phyloP scores from a whole-genome alignment of 1,140 invertebrate genomes.

The Eupristina koningsbergeri region DNA sequence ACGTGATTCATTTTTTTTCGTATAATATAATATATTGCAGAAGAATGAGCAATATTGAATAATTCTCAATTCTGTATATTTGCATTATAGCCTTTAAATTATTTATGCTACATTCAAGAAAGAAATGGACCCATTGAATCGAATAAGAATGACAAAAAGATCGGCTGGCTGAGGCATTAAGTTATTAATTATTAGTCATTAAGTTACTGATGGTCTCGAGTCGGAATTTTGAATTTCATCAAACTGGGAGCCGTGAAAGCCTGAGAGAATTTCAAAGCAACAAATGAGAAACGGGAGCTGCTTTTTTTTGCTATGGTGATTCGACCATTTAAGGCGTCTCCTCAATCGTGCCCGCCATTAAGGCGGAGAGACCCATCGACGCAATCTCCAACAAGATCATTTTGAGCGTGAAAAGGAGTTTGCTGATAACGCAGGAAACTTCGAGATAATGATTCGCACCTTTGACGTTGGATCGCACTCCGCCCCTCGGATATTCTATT shows the following conservation, averaged over 20 bases:
- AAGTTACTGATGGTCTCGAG: background rate
- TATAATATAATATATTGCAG: no score
- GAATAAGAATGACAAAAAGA: background rate
- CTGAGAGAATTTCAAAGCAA: background rate
- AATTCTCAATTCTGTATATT: no score
- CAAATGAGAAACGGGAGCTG: background rate
- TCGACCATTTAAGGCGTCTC: background rate
- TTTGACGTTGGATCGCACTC: no score
- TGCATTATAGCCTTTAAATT: no score
- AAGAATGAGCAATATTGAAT: no score
- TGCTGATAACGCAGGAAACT: conserved; percentile 6
- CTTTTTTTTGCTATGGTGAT: background rate
- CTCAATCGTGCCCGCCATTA: background rate
- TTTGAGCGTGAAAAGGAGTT: background rate
- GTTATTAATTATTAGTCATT: no score
- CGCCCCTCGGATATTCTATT: no score
- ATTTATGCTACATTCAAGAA: background rate
- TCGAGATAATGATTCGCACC: background rate
- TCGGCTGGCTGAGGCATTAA: background rate
- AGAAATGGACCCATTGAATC: background rate
- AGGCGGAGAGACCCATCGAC: background rate
- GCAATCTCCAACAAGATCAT: background rate
- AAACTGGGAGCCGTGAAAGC: background rate
- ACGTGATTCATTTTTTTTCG: no score
- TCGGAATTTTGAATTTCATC: conserved; percentile 2